phyloP scores from a whole-genome alignment of 2,113 vertebrate genomes.

The Sinocyclocheilus grahami region DNA sequence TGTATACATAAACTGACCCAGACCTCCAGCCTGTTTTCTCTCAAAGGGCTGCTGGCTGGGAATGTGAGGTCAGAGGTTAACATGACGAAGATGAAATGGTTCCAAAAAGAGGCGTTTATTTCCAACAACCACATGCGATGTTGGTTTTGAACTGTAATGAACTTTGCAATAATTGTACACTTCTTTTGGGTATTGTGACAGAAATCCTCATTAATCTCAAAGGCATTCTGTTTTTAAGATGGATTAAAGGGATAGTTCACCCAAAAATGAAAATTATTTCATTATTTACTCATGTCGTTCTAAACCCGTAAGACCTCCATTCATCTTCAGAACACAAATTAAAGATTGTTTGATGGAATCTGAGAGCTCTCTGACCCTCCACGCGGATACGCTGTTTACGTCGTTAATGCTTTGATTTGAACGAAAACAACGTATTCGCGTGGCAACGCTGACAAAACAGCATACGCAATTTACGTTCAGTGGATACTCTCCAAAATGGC shows the following conservation, averaged over 20 bases:
- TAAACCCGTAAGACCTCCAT: too few species aligned
- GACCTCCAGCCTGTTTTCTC: background rate
- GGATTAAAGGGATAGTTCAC: constrained; percentile 14
- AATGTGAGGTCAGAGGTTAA: constrained; percentile 15
- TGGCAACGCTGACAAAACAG: too few species aligned
- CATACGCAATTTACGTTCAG: too few species aligned
- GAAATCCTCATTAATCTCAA: constrained; percentile 55
- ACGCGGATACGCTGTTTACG: too few species aligned
- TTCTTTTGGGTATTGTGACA: constrained; percentile 27
- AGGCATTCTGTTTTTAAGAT: constrained; percentile 40
- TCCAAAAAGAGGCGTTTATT: constrained; percentile 23
- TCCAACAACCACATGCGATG: background rate
- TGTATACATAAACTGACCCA: background rate
- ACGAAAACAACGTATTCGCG: too few species aligned
- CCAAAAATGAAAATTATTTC: too few species aligned
- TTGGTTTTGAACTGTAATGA: constrained; percentile 43
- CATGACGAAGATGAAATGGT: constrained; percentile 36
- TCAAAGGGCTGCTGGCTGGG: background rate
- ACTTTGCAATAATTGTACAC: constrained; percentile 43
- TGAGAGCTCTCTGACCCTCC: too few species aligned
- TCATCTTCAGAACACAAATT: too few species aligned
- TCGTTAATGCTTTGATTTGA: too few species aligned
- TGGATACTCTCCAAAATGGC: too few species aligned
- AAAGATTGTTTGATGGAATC: too few species aligned
- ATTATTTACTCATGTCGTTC: too few species aligned